Conservation (phyloP, 2,113 vertebrate species). For the Syngnathus typhle region DNA sequence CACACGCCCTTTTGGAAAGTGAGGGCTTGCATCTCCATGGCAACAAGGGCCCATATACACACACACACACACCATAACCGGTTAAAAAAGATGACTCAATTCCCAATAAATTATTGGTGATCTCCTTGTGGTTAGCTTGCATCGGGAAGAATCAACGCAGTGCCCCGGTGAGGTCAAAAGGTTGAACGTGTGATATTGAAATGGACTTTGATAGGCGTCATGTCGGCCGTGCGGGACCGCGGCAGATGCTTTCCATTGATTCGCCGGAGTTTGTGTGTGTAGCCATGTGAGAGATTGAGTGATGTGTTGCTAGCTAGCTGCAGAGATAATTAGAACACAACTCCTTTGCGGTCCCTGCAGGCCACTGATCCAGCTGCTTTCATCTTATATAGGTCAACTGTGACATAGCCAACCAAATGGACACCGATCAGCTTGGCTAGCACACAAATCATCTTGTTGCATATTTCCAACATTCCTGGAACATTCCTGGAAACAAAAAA, state of each 20-base stretch:
- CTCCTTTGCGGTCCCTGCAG: conserved; percentile 65
- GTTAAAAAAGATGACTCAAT: conserved; percentile 1
- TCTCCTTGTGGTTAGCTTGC: conserved; percentile 25
- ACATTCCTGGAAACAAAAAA: too few relatives aligned
- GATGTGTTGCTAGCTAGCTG: conserved; percentile 54
- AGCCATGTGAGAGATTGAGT: conserved; percentile 13
- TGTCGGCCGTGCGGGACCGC: conserved; percentile 18
- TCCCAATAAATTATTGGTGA: conserved; percentile 16
- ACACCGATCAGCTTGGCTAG: conserved; percentile 55
- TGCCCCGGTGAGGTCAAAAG: not conserved
- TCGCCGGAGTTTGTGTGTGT: conserved; percentile 22
- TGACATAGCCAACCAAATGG: conserved; percentile 63
- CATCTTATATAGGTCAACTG: conserved; percentile 71
- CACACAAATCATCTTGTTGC: conserved; percentile 25
- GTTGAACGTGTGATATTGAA: conserved; percentile 4
- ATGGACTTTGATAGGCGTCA: conserved; percentile 32
- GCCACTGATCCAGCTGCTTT: conserved; percentile 68
- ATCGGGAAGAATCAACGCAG: not conserved
- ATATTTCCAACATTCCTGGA: not conserved
- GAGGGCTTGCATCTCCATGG: conserved; percentile 16
- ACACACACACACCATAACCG: conserved; percentile 8
- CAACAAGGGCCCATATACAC: conserved; percentile 16
- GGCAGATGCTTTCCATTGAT: conserved; percentile 57
- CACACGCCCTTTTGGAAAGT: conserved; percentile 11
- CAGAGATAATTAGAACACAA: conserved; percentile 71